A percentile compares a stretch with the other conserved stretches of the same genome.
Conservation (phyloP, 1,140 invertebrate species). For the Rhagoletis zephyria region DNA sequence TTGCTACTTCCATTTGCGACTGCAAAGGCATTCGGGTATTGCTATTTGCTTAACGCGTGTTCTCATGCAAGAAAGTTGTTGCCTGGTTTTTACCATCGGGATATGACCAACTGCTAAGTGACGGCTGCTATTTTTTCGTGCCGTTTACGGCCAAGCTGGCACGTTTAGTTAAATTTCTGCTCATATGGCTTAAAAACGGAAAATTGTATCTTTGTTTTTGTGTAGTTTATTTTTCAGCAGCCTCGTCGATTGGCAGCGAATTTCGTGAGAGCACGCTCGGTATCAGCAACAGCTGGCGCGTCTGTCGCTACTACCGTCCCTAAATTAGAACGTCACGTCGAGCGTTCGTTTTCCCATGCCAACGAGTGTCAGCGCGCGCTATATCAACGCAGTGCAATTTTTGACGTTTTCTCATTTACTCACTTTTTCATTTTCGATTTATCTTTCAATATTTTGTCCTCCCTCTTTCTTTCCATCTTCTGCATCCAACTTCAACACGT, state of each 20-base stretch:
- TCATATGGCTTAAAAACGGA: slow-evolving; percentile 9
- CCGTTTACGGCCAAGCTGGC: neutral
- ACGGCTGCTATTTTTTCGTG: slow-evolving; percentile 18
- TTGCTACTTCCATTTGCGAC: slow-evolving; percentile 59
- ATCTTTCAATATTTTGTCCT: too few species aligned
- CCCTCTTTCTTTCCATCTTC: too few species aligned
- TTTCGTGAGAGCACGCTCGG: slow-evolving; percentile 72
- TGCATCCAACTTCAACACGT: too few species aligned
- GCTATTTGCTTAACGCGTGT: slow-evolving; percentile 16
- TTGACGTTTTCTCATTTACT: too few species aligned
- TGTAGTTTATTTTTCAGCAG: neutral
- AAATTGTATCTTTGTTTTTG: neutral
- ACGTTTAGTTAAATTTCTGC: slow-evolving; percentile 44
- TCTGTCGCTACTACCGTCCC: neutral
- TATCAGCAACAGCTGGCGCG: slow-evolving; percentile 59
- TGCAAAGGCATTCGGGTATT: neutral
- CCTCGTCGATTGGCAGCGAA: slow-evolving; percentile 56
- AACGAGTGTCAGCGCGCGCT: too few species aligned
- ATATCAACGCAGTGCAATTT: too few species aligned
- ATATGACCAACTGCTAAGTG: slow-evolving; percentile 40
- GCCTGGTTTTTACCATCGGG: slow-evolving; percentile 37
- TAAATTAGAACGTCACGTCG: too few species aligned
- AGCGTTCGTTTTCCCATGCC: too few species aligned
- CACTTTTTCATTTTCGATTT: too few species aligned
- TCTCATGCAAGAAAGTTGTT: slow-evolving; percentile 47